Base-by-base conservation (phyloP, 1,140 invertebrate species). In the Ylistrum balloti region DNA sequence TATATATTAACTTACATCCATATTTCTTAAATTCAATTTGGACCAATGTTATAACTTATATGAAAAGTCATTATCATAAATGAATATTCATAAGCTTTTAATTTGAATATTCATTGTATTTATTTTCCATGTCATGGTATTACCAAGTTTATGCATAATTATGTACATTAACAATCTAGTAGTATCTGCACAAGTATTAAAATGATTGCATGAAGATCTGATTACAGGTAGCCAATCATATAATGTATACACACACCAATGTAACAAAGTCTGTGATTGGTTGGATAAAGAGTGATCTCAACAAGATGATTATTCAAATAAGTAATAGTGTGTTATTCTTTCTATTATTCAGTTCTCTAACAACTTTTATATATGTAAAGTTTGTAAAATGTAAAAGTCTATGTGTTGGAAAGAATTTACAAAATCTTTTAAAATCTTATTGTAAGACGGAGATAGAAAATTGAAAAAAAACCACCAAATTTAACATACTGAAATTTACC, bases 91-190 rank as follows among this genome's bases (percentile, higher is more conserved):
- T 38, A 13, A 7, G 35, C 13, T 38, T 38, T 38, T 13, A 38
- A 56, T 74, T 74, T 74, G 22, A 74, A 74, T n/a, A 74, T 74
- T 74, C 17, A 22, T 74, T n/a, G 28, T 74, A 74, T 74, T 74
- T 74, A 74, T 74, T 74, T 45, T 74, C 56, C n/a, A 28, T 28
- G n/a, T 74, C 56, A 5, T 74, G 56, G 56, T 9, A 17, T 74
- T 5, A 9, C 56, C 56, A 74, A n/a, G 56, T 74, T 74, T 74
- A 74, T 74, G 56, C 56, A 74, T 74, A 74, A 74, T 74, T 74
- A 28, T 45, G 41, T 45, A 13, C 17, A n/a, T 74, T n/a, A 74
- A 74, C 2, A 9, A 28, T 11, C n/a, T 28, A 74, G 56, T 28
- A 28, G 0, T 11, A 74, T 74, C 22, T 74, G 0, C n/a, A 28